Evolutionary conservation across 2,113 vertebrate genomes (phyloP), one percentile per base, ranked within the genome.

Genomic region (Crotalus horridus): DNA sequence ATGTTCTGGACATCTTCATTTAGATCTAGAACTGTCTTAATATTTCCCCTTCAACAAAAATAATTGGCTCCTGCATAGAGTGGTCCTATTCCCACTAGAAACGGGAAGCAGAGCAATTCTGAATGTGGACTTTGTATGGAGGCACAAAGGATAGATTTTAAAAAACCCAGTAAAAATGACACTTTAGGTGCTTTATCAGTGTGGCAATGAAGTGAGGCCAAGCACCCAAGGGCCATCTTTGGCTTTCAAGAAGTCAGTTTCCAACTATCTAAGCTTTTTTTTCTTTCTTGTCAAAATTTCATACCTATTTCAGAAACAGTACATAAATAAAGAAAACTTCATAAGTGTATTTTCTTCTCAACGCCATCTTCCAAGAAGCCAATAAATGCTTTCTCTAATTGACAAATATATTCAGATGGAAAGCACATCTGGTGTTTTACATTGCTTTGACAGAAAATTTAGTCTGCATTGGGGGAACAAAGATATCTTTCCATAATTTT

Each of bases 221-320:
- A 86, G 43, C 74, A 90, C 92, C 88, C 56, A 90, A 90, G 88
- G n/a, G 81, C 56, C 92, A 90, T 90, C 92, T 93, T 93, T 90
- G 81, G 89, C 92, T 90, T 93, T 87, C 74, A 64, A 43, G 74
- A 86, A 61, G 92, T 86, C 81, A 46, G 89, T 54, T 64, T 54
- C 46, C 56, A 90, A 54, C 89, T 54, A 61, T 64, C 74, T 90
- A 93, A 93, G 56, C 89, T 90, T 58, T 29, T 48, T 53, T 39
- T 74, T 81, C 33, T 43, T 81, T 21, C 59, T 8, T 64, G 56
- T 90, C 54, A 51, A 24, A 64, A 55, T 54, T 90, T 87, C 58
- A 90, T 48, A 90, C 81, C 39, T 55, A 10, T 90, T 64, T 64
- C 81, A 43, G 29, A 46, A 59, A 58, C 58, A 89, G n/a, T 39